Base-by-base conservation (phyloP, 2,113 vertebrate species). In the Carollia perspicillata region DNA sequence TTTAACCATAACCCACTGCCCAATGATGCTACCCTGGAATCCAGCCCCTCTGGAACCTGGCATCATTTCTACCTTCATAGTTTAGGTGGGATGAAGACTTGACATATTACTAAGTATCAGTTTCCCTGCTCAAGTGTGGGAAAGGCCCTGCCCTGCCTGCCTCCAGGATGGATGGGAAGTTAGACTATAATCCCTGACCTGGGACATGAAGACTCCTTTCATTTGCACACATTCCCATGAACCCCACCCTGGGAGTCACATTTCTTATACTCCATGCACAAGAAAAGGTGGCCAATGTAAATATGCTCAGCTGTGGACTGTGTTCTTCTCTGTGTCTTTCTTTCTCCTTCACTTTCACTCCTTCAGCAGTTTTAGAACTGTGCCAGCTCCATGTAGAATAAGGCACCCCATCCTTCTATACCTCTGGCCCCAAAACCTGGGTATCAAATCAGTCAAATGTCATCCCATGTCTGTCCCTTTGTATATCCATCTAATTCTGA, bases 241-340 rank as follows among this genome's bases (percentile, higher is more conserved):
- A 14, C 35, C 30, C 26, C 22, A 44, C n/a, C 6, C 49, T 55
- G 23, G 22, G 53, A 28, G 35, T 66, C 22, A 3, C 26, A 23
- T n/a, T 78, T 30, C 37, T 60, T 5, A 0, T 55, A 35, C 55
- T 66, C 60, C 44, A 14, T 37, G 33, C 35, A 30, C n/a, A 20
- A 63, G 53, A 28, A 5, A 37, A 0, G 0, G 17, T 23, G 33
- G 20, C 47, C 2, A 7, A 17, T 4, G 8, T 9, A 26, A 37
- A 40, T 2, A 47, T 20, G 71, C 51, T 78, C 58, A 16, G 47
- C 16, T 23, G 26, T 55, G n/a, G 26, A 44, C 69, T 71, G 40
- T 40, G 71, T 17, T 69, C 17, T 37, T 23, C 83, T 55, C 42
- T 11, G 4, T 8, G 16, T 6, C 35, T 33, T 17, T 22, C 40